phyloP scores from a whole-genome alignment of 2,888 invertebrate species.

The Hecatera dysodea region DNA sequence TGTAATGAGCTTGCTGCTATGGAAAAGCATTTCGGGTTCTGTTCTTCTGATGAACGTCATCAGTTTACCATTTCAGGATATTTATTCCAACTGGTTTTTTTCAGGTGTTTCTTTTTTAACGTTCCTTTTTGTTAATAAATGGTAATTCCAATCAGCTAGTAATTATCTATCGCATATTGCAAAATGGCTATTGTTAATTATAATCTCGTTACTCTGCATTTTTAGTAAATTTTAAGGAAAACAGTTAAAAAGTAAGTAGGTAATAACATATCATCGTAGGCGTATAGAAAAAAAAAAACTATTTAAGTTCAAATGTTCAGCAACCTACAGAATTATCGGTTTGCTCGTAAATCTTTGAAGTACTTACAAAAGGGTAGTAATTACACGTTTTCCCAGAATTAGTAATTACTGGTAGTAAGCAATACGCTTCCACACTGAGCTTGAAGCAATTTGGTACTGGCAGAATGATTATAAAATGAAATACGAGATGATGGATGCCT shows the following conservation, averaged over 20 bases:
- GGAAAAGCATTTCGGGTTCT: background rate
- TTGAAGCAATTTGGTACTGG: too few species aligned
- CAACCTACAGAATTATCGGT: too few species aligned
- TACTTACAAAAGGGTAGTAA: background rate
- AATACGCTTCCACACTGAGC: too few species aligned
- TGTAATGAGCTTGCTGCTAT: background rate
- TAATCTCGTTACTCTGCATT: background rate
- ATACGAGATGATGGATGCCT: too few species aligned
- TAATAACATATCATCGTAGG: too few species aligned
- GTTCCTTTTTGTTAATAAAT: background rate
- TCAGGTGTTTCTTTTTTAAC: background rate
- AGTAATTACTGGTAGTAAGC: too few species aligned
- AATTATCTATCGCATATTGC: constrained; percentile 6
- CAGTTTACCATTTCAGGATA: background rate
- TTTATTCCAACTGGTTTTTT: too few species aligned
- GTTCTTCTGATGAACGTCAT: background rate
- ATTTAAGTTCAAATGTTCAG: too few species aligned
- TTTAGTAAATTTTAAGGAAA: background rate
- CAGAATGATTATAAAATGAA: too few species aligned
- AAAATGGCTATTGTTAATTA: background rate
- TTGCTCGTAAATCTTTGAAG: background rate
- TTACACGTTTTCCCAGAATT: too few species aligned
- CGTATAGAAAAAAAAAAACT: too few species aligned
- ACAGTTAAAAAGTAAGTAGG: too few species aligned
- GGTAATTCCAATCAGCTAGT: constrained; percentile 9